Evolutionary conservation across 2,888 invertebrate species (phyloP), one percentile per base, ranked within the genome.

Genomic region (Tipula confusa): DNA sequence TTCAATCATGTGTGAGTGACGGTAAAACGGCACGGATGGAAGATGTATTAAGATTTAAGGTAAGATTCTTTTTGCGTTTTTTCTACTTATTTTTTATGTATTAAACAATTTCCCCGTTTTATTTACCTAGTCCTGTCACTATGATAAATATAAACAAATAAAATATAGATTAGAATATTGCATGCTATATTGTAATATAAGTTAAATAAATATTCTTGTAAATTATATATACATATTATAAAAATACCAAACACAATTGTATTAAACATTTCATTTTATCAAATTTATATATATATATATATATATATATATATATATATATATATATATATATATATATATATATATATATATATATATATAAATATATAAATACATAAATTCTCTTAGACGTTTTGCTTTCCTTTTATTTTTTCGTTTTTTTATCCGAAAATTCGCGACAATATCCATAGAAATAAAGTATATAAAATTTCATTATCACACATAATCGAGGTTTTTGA

Each of bases 21-120:
- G 97, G 97, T 85, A 96, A 97, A 91, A 95, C 96, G 82, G 98
- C 97, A 85, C 95, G 96, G 90, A 96, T 98, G 95, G 97, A 97
- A 91, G 98, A 98, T 90, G 97, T 98, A 84, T 93, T 96, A 88
- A 93, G 97, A 88, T 98, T 96, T 91, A 97, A 97, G 95, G 97
- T 97, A 90, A 90, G 90, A 85, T 83, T 83, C 29, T 29, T 29
- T 1, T 15, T 64, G 33, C 11, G 6, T 33, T 11, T 4, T 33
- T 33, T 33, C 11, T 33, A 33, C 2, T 9, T 0, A 33, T 33
- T 33, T 33, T 33, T 33, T 3, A 33, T 64, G 9, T 1, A 36
- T 6, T 9, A 43, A 43, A 43, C 9, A 43, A n/a, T 43, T 43
- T 43, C n/a, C n/a, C 3, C 15, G 3, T 43, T 43, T 38, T 13